Evolutionary conservation across 1,140 invertebrate species (phyloP), one percentile per base, ranked within the genome.

Genomic region (Babylonia areolata): DNA sequence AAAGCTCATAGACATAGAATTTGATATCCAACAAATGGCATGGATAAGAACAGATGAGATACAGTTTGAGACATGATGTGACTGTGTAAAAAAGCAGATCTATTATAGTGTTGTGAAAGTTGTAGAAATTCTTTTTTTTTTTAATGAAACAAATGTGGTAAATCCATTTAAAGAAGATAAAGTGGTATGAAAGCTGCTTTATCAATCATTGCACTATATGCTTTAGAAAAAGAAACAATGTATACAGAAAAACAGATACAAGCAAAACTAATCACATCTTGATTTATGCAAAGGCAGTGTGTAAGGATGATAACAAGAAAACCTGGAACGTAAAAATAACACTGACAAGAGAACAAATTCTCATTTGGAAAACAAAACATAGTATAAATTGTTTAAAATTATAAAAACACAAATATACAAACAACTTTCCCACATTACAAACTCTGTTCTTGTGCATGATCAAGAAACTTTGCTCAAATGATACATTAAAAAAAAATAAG

Each of bases 51-150:
- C 35, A 78, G 75, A 78, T 39, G 35, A 78, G 20, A 37, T 39
- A 31, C 40, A 79, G 12, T 64, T 20, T 20, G 23, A 12, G 5
- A 23, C 23, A 64, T 20, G 28, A 64, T 12, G 12, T 77, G 42
- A 42, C 40, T 23, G 79, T 81, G n/a, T 81, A 81, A 81, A 81
- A n/a, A 81, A 58, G 31, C 42, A 51, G n/a, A 79, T 42, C n/a
- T 9, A 42, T n/a, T n/a, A 79, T 31, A 77, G 33, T 77, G 23
- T 77, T 39, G 39, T 39, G 35, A 77, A 77, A 77, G 17, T 37
- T 23, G 35, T 37, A 40, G n/a, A 6, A 77, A 77, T 6, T 33
- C 9, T 37, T 35, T 37, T 9, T 11, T 39, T 35, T 37, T 9
- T 11, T 39, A 40, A 77, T 39, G n/a, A 77, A 40, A 35, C 12